phyloP scores from a whole-genome alignment of 2,113 vertebrate species.

The Ellobius talpinus region DNA sequence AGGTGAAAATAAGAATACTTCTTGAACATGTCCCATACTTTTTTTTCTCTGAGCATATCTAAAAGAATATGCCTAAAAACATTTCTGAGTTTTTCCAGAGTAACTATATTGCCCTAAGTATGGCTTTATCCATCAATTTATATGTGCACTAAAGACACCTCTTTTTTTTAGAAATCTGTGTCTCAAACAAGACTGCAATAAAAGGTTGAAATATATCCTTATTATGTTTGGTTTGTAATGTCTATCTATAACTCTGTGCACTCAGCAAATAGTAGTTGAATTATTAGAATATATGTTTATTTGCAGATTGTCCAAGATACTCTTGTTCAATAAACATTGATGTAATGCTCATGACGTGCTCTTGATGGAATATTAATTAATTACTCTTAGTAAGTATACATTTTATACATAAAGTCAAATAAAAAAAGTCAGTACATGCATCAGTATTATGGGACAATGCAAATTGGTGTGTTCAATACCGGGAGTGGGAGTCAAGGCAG shows the following conservation, averaged over 20 bases:
- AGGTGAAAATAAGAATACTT: not conserved
- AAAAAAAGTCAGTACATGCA: constrained; percentile 16
- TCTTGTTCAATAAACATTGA: constrained; percentile 35
- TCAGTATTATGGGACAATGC: not conserved
- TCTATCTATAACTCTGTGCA: not conserved
- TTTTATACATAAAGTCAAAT: constrained; percentile 24
- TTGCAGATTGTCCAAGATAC: not conserved
- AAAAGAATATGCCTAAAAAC: constrained; percentile 36
- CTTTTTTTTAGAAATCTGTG: not conserved
- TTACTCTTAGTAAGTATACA: not conserved
- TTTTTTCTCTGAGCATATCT: not conserved
- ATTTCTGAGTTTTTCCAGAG: not conserved
- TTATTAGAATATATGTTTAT: constrained; percentile 43
- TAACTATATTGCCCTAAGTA: not conserved
- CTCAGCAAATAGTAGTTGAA: not conserved
- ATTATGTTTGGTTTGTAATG: constrained; percentile 28
- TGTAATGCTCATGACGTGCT: not conserved
- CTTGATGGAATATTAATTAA: not conserved
- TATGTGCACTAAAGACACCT: not conserved
- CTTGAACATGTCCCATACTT: not conserved
- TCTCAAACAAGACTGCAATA: constrained; percentile 1
- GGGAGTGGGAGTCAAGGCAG: not conserved
- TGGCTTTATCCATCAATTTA: not conserved
- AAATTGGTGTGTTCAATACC: not conserved
- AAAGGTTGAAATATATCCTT: not conserved